phyloP scores from a whole-genome alignment of 2,797 vertebrate genomes.

The Cyclopterus lumpus region DNA sequence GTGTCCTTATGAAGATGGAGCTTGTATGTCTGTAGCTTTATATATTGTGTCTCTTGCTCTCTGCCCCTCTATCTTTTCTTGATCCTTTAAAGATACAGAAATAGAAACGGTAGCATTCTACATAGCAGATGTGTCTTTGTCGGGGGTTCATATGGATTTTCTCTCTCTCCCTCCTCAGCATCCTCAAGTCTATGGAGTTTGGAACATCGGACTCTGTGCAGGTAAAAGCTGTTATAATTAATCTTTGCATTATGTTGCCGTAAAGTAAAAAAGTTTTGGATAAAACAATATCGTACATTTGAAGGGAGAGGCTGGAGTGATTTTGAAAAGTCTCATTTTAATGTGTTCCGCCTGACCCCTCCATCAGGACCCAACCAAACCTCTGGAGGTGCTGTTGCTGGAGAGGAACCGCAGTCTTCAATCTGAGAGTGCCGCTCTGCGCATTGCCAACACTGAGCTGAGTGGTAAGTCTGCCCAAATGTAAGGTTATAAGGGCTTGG shows the following conservation, averaged over 20 bases:
- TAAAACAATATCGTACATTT: not conserved
- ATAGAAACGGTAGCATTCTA: not conserved
- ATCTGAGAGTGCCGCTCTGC: constrained; percentile 94
- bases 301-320: fast-evolving
- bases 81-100: constrained; percentile 39
- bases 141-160: not conserved
- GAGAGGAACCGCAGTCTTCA: constrained; percentile 97
- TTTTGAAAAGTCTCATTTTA: constrained; percentile 1
- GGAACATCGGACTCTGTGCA: constrained; percentile 90
- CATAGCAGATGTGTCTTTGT: not conserved
- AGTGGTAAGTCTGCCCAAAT: constrained; percentile 88
- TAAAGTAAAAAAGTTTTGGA: not conserved
- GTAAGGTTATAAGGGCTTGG: not conserved
- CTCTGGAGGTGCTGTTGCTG: constrained; percentile 96
- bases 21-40: constrained; percentile 39
- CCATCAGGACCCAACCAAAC: constrained; percentile 92
- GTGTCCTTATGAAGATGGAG: constrained; percentile 30
- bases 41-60: not conserved
- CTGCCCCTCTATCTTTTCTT: constrained; percentile 12
- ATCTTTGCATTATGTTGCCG: not conserved
- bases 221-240: constrained; percentile 79
- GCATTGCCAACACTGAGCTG: constrained; percentile 95
- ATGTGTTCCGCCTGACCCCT: not conserved
- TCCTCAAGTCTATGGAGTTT: constrained; percentile 98
- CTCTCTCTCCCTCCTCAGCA: constrained; percentile 79